phyloP scores from a whole-genome alignment of 2,797 vertebrate species.

The Coilia nasus region DNA sequence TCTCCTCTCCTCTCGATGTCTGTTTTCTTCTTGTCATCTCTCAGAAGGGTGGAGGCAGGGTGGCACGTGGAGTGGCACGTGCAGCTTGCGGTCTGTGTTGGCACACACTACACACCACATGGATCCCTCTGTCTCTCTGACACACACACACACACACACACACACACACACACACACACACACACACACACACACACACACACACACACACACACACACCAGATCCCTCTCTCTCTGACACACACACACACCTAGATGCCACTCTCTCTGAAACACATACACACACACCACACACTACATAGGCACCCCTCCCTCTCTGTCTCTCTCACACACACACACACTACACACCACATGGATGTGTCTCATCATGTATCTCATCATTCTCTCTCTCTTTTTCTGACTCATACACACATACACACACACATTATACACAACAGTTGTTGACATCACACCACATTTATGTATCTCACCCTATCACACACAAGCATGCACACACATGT shows the following conservation, averaged over 20 bases:
- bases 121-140: neutral
- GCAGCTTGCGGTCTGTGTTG: neutral
- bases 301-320: neutral
- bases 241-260: too few relatives aligned
- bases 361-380: neutral
- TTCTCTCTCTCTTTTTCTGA: neutral
- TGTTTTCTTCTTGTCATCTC: neutral
- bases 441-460: neutral
- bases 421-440: neutral
- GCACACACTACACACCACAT: neutral
- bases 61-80: constrained; percentile 2
- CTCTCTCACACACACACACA: neutral
- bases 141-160: too few relatives aligned
- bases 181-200: neutral
- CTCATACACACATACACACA: too few relatives aligned
- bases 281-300: neutral
- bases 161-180: neutral
- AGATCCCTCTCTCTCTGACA: neutral
- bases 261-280: too few relatives aligned
- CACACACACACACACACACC: neutral
- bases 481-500: neutral
- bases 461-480: neutral
- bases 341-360: neutral
- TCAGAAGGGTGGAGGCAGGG: neutral
- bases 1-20: neutral